Percentiles rank a stretch among this genome's conserved stretches.
Conservation (phyloP, 2,888 invertebrate species). For the Chloroclystis v-ata region DNA sequence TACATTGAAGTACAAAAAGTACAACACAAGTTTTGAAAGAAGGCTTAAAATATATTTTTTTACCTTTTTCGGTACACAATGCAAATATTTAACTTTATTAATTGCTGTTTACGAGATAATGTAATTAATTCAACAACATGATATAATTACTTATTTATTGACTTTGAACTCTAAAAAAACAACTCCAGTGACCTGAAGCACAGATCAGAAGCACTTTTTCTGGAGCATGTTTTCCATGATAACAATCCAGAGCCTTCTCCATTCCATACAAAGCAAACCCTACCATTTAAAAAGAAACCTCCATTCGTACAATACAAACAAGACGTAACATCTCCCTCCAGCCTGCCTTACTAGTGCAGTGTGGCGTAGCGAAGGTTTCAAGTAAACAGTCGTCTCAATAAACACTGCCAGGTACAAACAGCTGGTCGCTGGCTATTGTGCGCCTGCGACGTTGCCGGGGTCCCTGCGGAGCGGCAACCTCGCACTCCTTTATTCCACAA, state of each 20-base stretch:
- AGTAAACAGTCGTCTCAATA: slow-evolving; percentile 42
- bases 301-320: too few relatives aligned
- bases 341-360: slow-evolving; percentile 21
- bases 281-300: neutral
- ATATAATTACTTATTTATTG: too few relatives aligned
- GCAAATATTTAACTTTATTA: neutral
- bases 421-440: slow-evolving; percentile 54
- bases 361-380: slow-evolving; percentile 32
- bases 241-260: neutral
- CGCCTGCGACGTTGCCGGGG: slow-evolving; percentile 42
- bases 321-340: neutral
- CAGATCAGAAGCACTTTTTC: too few relatives aligned
- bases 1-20: slow-evolving; percentile 34
- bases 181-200: too few relatives aligned
- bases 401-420: slow-evolving; percentile 64
- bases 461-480: slow-evolving; percentile 56
- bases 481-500: slow-evolving; percentile 43
- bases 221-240: too few relatives aligned
- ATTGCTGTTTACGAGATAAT: too few relatives aligned
- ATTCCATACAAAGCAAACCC: neutral
- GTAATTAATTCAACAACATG: too few relatives aligned
- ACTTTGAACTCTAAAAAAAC: too few relatives aligned
- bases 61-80: neutral
- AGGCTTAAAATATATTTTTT: neutral
- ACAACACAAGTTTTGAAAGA: slow-evolving; percentile 16